Evolutionary conservation across 30 jellyfish, hydroid and myxozoan species (phyloP).

Genomic region (Aurelia sp.): DNA sequence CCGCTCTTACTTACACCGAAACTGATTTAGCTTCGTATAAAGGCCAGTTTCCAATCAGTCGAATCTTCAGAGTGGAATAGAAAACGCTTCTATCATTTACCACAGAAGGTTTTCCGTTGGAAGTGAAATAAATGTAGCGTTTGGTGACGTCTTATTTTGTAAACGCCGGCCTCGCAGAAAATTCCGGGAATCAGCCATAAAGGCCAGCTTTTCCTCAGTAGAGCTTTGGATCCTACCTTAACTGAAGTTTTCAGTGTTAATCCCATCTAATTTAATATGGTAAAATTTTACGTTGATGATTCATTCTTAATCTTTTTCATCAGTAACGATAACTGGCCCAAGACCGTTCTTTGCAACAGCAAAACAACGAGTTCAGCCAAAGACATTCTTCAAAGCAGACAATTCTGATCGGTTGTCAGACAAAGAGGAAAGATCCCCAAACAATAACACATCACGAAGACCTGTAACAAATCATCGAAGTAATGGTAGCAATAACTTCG

Average conservation of each 20-base stretch:
- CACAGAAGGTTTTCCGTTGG: too few relatives aligned
- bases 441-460: conserved; percentile 40
- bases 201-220: too few relatives aligned
- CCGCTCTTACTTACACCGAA: too few relatives aligned
- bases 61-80: too few relatives aligned
- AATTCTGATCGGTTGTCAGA: conserved; percentile 64
- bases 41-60: too few relatives aligned
- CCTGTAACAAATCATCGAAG: conserved; percentile 30
- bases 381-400: conserved; percentile 72
- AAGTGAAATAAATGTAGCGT: too few relatives aligned
- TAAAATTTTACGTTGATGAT: not conserved
- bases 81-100: too few relatives aligned
- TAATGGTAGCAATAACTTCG: conserved; percentile 32
- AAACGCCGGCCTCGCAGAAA: too few relatives aligned
- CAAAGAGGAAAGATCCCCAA: conserved; percentile 54
- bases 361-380: conserved; percentile 64
- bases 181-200: too few relatives aligned
- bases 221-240: too few relatives aligned
- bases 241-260: not conserved
- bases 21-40: too few relatives aligned
- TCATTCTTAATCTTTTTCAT: not conserved
- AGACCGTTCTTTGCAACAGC: conserved; percentile 61
- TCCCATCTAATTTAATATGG: not conserved
- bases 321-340: conserved; percentile 65
- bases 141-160: too few relatives aligned